phyloP scores from a whole-genome alignment of 2,888 invertebrate species.

The Crematogaster levior region DNA sequence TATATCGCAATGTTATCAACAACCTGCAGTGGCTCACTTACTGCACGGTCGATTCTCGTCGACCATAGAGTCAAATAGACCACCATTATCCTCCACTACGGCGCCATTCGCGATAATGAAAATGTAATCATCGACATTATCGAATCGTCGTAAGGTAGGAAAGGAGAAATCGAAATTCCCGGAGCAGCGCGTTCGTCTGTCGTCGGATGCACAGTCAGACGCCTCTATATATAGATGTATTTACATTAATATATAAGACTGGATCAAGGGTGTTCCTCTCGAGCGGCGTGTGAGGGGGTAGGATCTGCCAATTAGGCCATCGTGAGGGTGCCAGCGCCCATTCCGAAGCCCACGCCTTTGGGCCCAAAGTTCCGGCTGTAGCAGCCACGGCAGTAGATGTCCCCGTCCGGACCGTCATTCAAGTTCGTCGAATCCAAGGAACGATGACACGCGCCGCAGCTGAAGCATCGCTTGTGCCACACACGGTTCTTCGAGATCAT shows the following conservation, averaged over 20 bases:
- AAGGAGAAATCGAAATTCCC: slow-evolving; percentile 53
- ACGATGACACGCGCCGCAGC: slow-evolving; percentile 94
- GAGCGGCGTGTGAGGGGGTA: slow-evolving; percentile 16
- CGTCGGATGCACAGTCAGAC: slow-evolving; percentile 42
- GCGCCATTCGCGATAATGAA: slow-evolving; percentile 32
- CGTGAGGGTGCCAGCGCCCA: slow-evolving; percentile 96
- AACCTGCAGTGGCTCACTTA: not conserved
- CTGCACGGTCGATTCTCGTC: not conserved
- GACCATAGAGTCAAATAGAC: not conserved
- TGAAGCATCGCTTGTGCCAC: slow-evolving; percentile 98
- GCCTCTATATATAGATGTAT: slow-evolving; percentile 39
- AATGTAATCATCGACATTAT: slow-evolving; percentile 41
- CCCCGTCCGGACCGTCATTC: slow-evolving; percentile 96
- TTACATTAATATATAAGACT: slow-evolving; percentile 67
- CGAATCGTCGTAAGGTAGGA: slow-evolving; percentile 49
- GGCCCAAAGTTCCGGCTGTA: slow-evolving; percentile 95
- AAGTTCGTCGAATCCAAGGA: slow-evolving; percentile 96
- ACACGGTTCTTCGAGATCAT: slow-evolving; percentile 97
- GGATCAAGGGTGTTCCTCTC: slow-evolving; percentile 59
- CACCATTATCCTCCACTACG: slow-evolving; percentile 4
- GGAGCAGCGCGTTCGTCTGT: slow-evolving; percentile 54
- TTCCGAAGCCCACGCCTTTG: slow-evolving; percentile 95
- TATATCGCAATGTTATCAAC: slow-evolving; percentile 25
- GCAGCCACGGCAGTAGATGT: slow-evolving; percentile 97
- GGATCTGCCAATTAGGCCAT: slow-evolving; percentile 89